phyloP scores from a whole-genome alignment of 2,113 vertebrate genomes.

The Mus spicilegus region DNA sequence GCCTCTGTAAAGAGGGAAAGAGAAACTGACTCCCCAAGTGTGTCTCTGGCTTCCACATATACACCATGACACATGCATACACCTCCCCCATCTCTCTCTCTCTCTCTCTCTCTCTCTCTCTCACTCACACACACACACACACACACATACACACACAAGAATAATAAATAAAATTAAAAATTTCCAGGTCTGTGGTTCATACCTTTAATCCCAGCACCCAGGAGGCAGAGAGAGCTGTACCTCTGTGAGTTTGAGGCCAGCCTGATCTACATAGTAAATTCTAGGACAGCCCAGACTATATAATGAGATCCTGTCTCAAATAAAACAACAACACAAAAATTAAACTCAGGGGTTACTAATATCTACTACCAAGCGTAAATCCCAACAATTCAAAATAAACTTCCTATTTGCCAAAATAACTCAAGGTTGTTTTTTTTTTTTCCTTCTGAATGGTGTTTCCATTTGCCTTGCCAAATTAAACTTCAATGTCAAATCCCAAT shows the following conservation, averaged over 20 bases:
- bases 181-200: background rate
- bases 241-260: background rate
- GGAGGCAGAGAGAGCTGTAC: background rate
- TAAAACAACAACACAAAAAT: background rate
- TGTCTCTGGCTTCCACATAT: background rate
- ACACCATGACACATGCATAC: no score
- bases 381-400: background rate
- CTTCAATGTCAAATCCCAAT: background rate
- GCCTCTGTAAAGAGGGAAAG: background rate
- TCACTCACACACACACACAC: background rate
- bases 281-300: background rate
- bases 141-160: background rate
- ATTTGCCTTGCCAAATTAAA: constrained; percentile 46
- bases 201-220: background rate
- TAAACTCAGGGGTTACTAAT: background rate
- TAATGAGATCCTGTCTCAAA: background rate
- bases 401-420: background rate
- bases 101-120: no score
- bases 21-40: background rate
- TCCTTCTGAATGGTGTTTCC: constrained; percentile 3
- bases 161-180: background rate
- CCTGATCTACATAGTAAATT: background rate
- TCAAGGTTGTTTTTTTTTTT: background rate
- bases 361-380: background rate
- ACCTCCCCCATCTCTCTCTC: no score